Percentiles rank a stretch among this genome's conserved stretches.
Evolutionary conservation across 2,113 vertebrate genomes (phyloP).

Genomic region (Ammospiza caudacuta): DNA sequence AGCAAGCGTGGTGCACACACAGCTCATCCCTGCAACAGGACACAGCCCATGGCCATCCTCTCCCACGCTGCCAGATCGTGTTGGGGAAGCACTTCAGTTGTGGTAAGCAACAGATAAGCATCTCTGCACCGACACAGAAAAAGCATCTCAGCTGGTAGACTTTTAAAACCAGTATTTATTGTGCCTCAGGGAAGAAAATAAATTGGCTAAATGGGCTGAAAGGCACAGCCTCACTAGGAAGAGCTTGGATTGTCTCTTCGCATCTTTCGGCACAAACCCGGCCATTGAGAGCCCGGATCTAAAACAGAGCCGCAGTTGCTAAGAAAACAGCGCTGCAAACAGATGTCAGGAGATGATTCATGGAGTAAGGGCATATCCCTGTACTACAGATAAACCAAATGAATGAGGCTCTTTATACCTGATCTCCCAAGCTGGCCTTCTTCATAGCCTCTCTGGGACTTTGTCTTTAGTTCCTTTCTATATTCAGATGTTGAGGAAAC

Average conservation of each 20-base stretch:
- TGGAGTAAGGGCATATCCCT: constrained; percentile 7
- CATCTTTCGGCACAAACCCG: background rate
- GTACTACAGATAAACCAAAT: constrained; percentile 54
- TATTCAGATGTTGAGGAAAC: background rate
- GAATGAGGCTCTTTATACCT: constrained; percentile 53
- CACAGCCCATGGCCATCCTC: background rate
- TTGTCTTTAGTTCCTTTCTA: background rate
- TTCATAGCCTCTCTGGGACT: background rate
- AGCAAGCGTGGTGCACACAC: background rate
- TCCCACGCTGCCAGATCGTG: background rate
- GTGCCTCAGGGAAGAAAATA: background rate
- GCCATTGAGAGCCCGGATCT: constrained; percentile 54
- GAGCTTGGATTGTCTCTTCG: background rate
- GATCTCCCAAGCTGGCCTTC: constrained; percentile 36
- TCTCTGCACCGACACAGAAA: background rate
- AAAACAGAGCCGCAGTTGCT: constrained; percentile 60
- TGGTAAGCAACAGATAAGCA: constrained; percentile 31
- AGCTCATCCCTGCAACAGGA: background rate
- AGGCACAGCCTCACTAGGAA: background rate
- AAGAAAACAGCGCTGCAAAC: constrained; percentile 69
- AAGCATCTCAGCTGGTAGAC: constrained; percentile 22
- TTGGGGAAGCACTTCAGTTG: constrained; percentile 22
- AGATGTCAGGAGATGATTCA: constrained; percentile 68
- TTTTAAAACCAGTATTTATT: background rate
- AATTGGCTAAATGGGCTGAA: constrained; percentile 14